phyloP scores from a whole-genome alignment of 1,140 invertebrate species.

The Brachionus plicatilis region DNA sequence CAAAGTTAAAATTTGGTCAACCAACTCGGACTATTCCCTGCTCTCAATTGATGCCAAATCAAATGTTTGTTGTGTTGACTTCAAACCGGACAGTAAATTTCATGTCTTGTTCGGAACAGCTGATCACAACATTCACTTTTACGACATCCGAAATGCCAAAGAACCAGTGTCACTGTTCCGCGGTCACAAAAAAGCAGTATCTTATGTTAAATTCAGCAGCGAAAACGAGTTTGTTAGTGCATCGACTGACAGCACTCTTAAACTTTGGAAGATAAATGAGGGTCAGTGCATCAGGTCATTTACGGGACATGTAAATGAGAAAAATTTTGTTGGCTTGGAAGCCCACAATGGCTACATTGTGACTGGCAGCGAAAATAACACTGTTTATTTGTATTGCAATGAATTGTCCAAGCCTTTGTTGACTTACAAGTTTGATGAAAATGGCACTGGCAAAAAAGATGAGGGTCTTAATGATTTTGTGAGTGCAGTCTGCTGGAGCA shows the following conservation, averaged over 20 bases:
- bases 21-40: conserved; percentile 78
- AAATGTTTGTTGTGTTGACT: conserved; percentile 93
- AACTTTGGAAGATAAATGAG: conserved; percentile 81
- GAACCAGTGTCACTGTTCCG: conserved; percentile 76
- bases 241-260: conserved; percentile 86
- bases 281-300: conserved; percentile 66
- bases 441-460: conserved; percentile 64
- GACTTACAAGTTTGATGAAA: conserved; percentile 79
- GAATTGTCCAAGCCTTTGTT: conserved; percentile 79
- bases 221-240: conserved; percentile 83
- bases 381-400: conserved; percentile 87
- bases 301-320: conserved; percentile 40
- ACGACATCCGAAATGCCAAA: conserved; percentile 80
- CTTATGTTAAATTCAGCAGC: conserved; percentile 89
- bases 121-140: conserved; percentile 94
- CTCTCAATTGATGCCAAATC: conserved; percentile 80
- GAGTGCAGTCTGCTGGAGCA: conserved; percentile 87
- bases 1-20: conserved; percentile 83
- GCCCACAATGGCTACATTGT: conserved; percentile 89
- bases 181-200: conserved; percentile 88
- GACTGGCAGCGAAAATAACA: conserved; percentile 91
- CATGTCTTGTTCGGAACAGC: conserved; percentile 89
- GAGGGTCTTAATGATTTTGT: conserved; percentile 84
- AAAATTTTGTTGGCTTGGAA: conserved; percentile 65
- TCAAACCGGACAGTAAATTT: conserved; percentile 77